A percentile compares a stretch with the other conserved stretches of the same genome.
These are phyloP conservation scores for Pheosia tremula DNA, from an alignment of 2,888 invertebrate genomes.

Conservation along the genomic window DNA sequence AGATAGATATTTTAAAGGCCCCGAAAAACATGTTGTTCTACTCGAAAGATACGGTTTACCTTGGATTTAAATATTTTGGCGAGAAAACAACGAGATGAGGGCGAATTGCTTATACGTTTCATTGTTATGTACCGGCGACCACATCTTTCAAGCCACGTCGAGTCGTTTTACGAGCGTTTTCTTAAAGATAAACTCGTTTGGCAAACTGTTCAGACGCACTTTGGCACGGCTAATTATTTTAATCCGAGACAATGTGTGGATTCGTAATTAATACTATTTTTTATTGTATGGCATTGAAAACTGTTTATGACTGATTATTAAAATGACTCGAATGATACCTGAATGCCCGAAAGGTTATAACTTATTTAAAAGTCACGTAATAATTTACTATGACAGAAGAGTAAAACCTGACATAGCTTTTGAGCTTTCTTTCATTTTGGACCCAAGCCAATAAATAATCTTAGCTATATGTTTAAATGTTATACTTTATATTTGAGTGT, in stretches of 20 bases:
- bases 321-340: background rate
- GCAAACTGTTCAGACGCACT: slow-evolving; percentile 15
- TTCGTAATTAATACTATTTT: background rate
- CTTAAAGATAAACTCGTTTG: slow-evolving; percentile 22
- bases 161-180: slow-evolving; percentile 26
- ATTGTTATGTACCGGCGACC: slow-evolving; percentile 6
- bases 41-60: slow-evolving; percentile 17
- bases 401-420: background rate
- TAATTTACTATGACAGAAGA: too few relatives aligned
- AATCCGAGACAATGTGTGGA: slow-evolving; percentile 2
- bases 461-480: too few relatives aligned
- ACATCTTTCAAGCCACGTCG: slow-evolving; percentile 15
- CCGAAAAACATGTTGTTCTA: background rate
- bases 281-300: background rate
- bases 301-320: background rate
- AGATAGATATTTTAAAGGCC: too few relatives aligned
- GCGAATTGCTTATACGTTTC: slow-evolving; percentile 23
- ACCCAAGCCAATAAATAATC: background rate
- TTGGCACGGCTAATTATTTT: slow-evolving; percentile 18
- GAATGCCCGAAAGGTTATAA: slow-evolving; percentile 12
- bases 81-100: slow-evolving; percentile 19
- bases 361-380: slow-evolving; percentile 4
- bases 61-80: slow-evolving; percentile 29
- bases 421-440: background rate
- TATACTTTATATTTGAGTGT: too few relatives aligned